Evolutionary conservation across 2,797 vertebrate species (phyloP), one percentile per base, ranked within the genome.

Genomic region (Echeneis naucrates): DNA sequence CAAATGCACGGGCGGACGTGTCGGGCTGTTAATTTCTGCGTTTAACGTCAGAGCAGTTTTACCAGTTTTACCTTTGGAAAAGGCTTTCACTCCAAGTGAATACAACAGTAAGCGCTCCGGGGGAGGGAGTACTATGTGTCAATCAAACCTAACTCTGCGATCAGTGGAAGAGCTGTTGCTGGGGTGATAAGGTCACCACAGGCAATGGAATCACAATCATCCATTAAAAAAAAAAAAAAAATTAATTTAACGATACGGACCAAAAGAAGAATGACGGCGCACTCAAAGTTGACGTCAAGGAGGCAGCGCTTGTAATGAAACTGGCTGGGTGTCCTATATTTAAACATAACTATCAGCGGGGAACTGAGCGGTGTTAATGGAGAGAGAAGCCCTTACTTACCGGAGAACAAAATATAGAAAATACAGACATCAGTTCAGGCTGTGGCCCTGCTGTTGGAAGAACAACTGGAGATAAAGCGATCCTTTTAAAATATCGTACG

Each of bases 181-280:
- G 37, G 72, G 85, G 82, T 83, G 81, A 92, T 88, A 88, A 91
- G 87, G 89, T 91, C 90, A 90, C 61, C 1, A 11, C 4, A 7
- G 77, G 71, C 65, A 68, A 81, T 26, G 62, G 71, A 89, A 81
- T 89, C 76, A 74, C 84, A 91, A 82, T 65, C 55, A 40, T 50
- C 53, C 30, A 53, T n/a, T 44, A 44, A 44, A 61, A 79, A 80
- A 79, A 67, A n/a, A n/a, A 30, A 30, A 79, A 9, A 1, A 44
- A 78, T 42, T 19, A 55, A 72, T 66, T 62, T 65, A 80, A 78
- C 50, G 19, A 63, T 19, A 48, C 0, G 14, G 33, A 33, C 6
- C 5, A 52, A 45, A 23, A 58, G 6, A 53, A 56, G 58, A 67
- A 27, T 64, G 23, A 63, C 64, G 51, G 42, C 30, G 35, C 11